Conservation (phyloP, 2,888 invertebrate species). For the Lasioglossum leucozonium region DNA sequence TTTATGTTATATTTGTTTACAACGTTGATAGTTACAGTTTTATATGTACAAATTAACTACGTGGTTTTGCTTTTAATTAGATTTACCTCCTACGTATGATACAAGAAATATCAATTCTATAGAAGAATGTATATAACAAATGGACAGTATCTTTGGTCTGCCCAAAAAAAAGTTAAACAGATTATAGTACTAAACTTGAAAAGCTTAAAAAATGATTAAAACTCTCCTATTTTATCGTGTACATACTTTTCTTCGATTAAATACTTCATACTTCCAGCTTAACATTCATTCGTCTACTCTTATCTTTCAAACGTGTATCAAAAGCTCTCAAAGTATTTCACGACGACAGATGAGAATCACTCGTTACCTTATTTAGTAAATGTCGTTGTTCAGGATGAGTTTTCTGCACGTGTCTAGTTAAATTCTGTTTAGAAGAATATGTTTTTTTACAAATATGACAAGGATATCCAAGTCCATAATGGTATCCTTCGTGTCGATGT, state of each 20-base stretch:
- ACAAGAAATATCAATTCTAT: constrained; percentile 5
- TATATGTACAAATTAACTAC: constrained; percentile 16
- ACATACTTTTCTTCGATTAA: neutral
- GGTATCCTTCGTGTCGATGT: constrained; percentile 74
- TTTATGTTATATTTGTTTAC: constrained; percentile 4
- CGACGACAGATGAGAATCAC: neutral
- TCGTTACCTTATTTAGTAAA: neutral
- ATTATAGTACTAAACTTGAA: neutral
- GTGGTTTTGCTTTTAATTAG: neutral
- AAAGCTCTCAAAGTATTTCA: neutral
- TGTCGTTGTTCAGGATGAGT: neutral
- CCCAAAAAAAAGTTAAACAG: neutral
- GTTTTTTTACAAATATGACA: constrained; percentile 78
- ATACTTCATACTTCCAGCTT: neutral
- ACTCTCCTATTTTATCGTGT: neutral
- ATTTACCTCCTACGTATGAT: neutral
- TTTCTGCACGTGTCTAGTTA: neutral
- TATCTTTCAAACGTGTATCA: neutral
- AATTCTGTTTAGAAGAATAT: constrained; percentile 52
- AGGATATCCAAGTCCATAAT: constrained; percentile 77
- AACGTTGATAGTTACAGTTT: neutral
- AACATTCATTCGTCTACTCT: neutral
- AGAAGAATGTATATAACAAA: constrained; percentile 5
- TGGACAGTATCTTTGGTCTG: neutral
- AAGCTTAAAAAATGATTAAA: neutral